Base-by-base conservation (phyloP, 2,888 invertebrate species). In the Hydroisotoma schaefferi region DNA sequence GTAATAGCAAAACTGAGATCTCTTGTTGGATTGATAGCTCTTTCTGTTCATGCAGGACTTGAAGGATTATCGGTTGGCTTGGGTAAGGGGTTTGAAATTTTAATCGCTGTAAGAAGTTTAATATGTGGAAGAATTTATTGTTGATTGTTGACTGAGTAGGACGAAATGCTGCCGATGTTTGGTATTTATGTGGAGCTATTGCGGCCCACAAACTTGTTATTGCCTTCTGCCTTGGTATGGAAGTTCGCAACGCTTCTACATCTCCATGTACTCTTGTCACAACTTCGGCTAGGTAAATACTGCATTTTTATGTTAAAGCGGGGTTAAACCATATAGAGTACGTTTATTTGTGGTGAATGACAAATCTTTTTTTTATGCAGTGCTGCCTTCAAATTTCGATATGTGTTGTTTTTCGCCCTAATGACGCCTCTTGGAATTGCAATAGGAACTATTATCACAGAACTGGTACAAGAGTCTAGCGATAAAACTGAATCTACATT, bases 201-300 rank as follows among this genome's bases (percentile, higher is more conserved):
- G 84, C 88, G 0, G 87, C 88, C 0, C 92, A 92, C 76, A 92
- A 92, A 76, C 80, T 90, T 48, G 90, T 92, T 25, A 85, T 92
- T 63, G 89, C 90, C 0, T 91, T 92, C 76, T 92, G 91, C 75
- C 87, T 92, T 55, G 91, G 91, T 2, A 85, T 91, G 38, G 90
- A 92, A 75, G 77, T 92, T 48, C 55, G 72, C 48, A 63, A 59
- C 55, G 72, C 72, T 2, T 65, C 72, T 15, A 56, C 72, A 10
- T 70, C 70, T 20, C 61, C 67, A 3, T 72, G 72, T 59, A 69
- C 72, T 38, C 61, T 70, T 44, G 72, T 72, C 22, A 64, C 65
- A 18, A 72, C 72, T 10, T 72, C 72, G 23, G 59, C 68, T 46
- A 69, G 69, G 69, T 69, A 46, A 23, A 23, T n/a, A n/a, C n/a